Conservation (phyloP, 2,888 invertebrate genomes). For the Pollenia griseotomentosa region DNA sequence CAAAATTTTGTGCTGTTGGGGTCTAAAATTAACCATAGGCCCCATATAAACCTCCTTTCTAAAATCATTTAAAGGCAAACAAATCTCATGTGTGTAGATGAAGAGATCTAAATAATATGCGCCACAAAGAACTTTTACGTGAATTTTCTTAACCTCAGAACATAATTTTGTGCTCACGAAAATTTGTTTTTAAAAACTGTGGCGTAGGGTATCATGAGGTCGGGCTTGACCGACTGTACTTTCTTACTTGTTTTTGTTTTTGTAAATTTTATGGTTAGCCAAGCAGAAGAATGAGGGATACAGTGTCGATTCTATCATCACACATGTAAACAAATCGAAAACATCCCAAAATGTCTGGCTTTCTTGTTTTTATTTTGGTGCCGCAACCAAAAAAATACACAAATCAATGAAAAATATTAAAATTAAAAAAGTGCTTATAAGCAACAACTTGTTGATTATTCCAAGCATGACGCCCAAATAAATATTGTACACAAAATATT, state of each 20-base stretch:
- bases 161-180: too few species aligned
- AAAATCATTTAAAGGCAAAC: too few species aligned
- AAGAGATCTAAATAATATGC: too few species aligned
- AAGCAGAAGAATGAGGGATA: neutral
- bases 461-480: constrained; percentile 67
- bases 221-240: too few species aligned
- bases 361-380: constrained; percentile 57
- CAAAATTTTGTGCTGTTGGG: too few species aligned
- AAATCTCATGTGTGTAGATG: too few species aligned
- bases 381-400: constrained; percentile 38
- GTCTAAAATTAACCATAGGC: too few species aligned
- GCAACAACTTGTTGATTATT: constrained; percentile 71
- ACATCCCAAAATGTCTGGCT: constrained; percentile 69
- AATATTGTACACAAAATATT: constrained; percentile 55
- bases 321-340: constrained; percentile 54
- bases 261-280: neutral
- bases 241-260: neutral
- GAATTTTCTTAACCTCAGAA: too few species aligned
- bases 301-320: constrained; percentile 42
- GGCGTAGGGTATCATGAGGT: too few species aligned
- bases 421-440: constrained; percentile 50
- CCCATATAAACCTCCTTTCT: too few species aligned
- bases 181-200: too few species aligned
- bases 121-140: too few species aligned
- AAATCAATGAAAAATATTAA: constrained; percentile 25